Conservation (phyloP, 2,888 invertebrate species). For the Toxonevra muliebris region DNA sequence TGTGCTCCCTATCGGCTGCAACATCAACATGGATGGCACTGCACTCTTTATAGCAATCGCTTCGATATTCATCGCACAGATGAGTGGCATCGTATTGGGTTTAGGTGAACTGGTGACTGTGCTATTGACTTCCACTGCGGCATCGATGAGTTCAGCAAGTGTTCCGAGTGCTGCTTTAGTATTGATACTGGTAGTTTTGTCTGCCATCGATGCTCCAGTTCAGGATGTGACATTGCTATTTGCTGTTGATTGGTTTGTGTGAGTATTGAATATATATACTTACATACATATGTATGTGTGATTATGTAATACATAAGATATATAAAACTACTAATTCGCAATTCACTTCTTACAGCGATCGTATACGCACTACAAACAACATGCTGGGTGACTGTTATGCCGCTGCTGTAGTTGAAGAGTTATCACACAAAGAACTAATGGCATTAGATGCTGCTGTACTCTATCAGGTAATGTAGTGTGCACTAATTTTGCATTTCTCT, state of each 20-base stretch:
- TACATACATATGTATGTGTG: too few relatives aligned
- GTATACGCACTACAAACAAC: slow-evolving; percentile 87
- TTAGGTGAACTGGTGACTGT: slow-evolving; percentile 88
- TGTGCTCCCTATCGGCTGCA: slow-evolving; percentile 89
- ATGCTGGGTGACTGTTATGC: slow-evolving; percentile 89
- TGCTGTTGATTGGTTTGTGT: slow-evolving; percentile 93
- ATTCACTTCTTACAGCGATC: slow-evolving; percentile 71
- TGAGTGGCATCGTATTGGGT: slow-evolving; percentile 82
- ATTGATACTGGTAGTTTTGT: slow-evolving; percentile 79
- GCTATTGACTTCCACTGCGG: slow-evolving; percentile 83
- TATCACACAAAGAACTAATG: slow-evolving; percentile 84
- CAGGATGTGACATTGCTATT: slow-evolving; percentile 84
- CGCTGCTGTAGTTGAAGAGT: slow-evolving; percentile 83
- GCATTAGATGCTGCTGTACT: slow-evolving; percentile 75
- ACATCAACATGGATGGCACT: slow-evolving; percentile 93
- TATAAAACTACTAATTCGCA: too few relatives aligned
- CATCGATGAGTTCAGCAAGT: slow-evolving; percentile 88
- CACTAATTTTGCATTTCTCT: too few relatives aligned
- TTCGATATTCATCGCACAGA: slow-evolving; percentile 84
- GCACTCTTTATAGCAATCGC: slow-evolving; percentile 89
- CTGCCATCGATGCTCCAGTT: slow-evolving; percentile 83
- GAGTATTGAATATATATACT: slow-evolving; percentile 67
- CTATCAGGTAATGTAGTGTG: slow-evolving; percentile 65
- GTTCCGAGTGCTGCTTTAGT: slow-evolving; percentile 89
- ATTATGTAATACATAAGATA: too few relatives aligned